Conservation (phyloP, 2,113 vertebrate genomes). For the Tyrannus savana region DNA sequence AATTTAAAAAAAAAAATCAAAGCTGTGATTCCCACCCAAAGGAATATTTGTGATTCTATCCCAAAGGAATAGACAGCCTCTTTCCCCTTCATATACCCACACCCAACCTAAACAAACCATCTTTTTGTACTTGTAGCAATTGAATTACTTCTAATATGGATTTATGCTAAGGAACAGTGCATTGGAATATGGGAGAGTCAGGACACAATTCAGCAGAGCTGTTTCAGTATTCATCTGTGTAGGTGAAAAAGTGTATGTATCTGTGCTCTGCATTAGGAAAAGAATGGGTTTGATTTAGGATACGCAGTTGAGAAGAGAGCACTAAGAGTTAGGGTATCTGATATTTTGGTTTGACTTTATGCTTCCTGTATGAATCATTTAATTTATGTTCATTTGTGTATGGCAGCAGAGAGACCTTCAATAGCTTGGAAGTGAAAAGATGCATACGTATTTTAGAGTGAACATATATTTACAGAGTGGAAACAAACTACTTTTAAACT, state of each 20-base stretch:
- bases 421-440: neutral
- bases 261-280: neutral
- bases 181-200: neutral
- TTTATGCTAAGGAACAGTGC: neutral
- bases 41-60: neutral
- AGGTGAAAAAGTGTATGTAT: neutral
- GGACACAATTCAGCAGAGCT: neutral
- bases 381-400: neutral
- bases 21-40: neutral
- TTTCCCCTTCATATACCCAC: neutral
- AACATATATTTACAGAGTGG: conserved; percentile 5
- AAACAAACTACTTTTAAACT: conserved; percentile 37
- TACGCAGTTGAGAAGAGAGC: neutral
- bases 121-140: neutral
- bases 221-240: neutral
- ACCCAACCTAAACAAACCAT: neutral
- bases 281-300: neutral
- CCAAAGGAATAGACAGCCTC: neutral
- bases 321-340: neutral
- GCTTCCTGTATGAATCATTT: neutral
- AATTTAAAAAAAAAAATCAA: neutral
- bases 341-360: neutral
- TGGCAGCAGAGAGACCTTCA: neutral
- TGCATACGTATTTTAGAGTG: neutral
- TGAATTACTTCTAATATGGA: neutral